These are phyloP conservation scores for Anhinga rufa DNA, from an alignment of 2,113 vertebrate species.

Conservation along the genomic window DNA sequence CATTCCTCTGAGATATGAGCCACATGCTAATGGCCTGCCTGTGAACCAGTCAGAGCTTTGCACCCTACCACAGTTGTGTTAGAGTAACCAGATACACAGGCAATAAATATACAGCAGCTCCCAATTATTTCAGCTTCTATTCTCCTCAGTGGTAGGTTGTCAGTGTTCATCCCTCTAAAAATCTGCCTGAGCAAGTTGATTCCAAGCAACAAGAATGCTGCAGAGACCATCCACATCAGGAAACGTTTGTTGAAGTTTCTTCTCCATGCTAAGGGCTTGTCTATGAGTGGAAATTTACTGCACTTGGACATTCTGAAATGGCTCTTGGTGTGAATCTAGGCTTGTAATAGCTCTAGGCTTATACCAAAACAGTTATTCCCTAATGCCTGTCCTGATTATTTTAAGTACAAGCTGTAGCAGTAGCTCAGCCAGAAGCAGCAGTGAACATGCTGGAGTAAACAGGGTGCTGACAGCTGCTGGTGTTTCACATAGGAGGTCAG, in stretches of 20 bases:
- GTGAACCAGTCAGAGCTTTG: not conserved
- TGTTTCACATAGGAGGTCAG: not conserved
- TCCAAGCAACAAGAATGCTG: not conserved
- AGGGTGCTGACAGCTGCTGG: slow-evolving; percentile 13
- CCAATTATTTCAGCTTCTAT: not conserved
- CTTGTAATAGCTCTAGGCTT: not conserved
- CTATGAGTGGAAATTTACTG: not conserved
- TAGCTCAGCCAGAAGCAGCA: slow-evolving; percentile 27
- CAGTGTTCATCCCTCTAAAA: not conserved
- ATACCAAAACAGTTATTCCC: not conserved
- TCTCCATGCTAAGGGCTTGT: not conserved
- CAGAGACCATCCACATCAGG: not conserved
- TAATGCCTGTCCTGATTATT: slow-evolving; percentile 7
- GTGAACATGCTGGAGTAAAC: not conserved
- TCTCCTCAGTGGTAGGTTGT: not conserved
- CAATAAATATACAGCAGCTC: not conserved
- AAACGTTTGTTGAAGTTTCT: not conserved
- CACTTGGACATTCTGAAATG: not conserved
- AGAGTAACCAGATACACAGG: not conserved
- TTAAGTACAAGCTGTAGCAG: not conserved
- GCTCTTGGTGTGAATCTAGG: not conserved
- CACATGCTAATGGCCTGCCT: not conserved
- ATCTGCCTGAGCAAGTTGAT: not conserved
- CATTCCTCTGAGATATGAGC: not conserved
- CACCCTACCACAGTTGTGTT: not conserved